Conservation (phyloP, 2,113 vertebrate genomes). For the Leptosomus discolor region DNA sequence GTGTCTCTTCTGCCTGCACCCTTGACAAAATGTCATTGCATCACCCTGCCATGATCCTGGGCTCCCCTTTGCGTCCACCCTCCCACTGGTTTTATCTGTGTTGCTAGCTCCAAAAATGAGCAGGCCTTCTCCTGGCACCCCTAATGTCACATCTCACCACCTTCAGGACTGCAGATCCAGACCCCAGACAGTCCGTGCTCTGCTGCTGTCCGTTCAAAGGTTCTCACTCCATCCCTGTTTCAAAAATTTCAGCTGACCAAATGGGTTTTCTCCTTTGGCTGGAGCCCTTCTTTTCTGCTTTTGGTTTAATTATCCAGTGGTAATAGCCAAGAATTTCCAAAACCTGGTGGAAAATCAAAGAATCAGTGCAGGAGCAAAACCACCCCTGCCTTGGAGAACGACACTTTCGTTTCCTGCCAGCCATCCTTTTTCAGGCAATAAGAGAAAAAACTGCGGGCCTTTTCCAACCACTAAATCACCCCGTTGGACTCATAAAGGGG, state of each 20-base stretch:
- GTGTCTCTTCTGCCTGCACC: not conserved
- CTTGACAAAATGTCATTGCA: not conserved
- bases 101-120: not conserved
- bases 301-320: not conserved
- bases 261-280: not conserved
- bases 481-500: not conserved
- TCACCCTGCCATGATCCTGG: fast-evolving
- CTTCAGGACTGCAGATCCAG: not conserved
- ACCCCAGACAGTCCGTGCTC: not conserved
- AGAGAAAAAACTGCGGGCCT: not conserved
- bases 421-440: constrained; percentile 19
- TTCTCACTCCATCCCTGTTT: not conserved
- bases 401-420: constrained; percentile 15
- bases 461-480: constrained; percentile 45
- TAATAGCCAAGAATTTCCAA: not conserved
- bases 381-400: not conserved
- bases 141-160: not conserved
- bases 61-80: not conserved
- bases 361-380: not conserved
- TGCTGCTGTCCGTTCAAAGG: not conserved
- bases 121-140: not conserved
- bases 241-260: constrained; percentile 17
- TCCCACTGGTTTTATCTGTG: fast-evolving
- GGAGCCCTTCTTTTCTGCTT: not conserved
- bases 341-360: constrained; percentile 8